These are phyloP conservation scores for Nannobrachium achirus DNA, from an alignment of 2,113 vertebrate genomes.

Conservation along the genomic window DNA sequence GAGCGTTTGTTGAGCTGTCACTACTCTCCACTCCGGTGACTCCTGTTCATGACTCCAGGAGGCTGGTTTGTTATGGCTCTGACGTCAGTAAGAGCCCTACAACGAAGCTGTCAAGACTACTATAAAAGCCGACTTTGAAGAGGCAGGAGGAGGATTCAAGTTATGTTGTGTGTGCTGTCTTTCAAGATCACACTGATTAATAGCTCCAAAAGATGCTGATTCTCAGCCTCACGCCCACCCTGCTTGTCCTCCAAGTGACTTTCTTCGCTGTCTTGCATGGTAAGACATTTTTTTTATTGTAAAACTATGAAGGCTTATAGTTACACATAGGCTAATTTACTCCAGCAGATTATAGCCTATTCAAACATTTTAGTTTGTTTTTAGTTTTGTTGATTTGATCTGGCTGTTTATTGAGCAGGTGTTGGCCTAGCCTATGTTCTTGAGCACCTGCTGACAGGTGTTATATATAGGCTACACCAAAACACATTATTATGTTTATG, in stretches of 20 bases:
- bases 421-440: too few species aligned
- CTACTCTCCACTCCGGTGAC: constrained; percentile 51
- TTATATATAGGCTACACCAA: too few species aligned
- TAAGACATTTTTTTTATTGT: constrained; percentile 50
- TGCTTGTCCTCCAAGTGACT: constrained; percentile 44
- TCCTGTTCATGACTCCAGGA: constrained; percentile 28
- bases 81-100: constrained; percentile 72
- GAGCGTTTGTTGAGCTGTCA: constrained; percentile 38
- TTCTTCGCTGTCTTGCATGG: constrained; percentile 48
- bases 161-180: constrained; percentile 20
- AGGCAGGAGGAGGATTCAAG: not conserved
- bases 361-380: too few species aligned
- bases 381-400: too few species aligned
- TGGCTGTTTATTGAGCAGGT: too few species aligned
- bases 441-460: too few species aligned
- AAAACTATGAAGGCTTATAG: too few species aligned
- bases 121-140: constrained; percentile 72
- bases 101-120: constrained; percentile 51
- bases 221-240: constrained; percentile 21
- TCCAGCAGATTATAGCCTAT: too few species aligned
- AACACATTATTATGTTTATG: too few species aligned
- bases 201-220: constrained; percentile 51
- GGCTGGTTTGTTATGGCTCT: constrained; percentile 65
- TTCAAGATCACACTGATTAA: constrained; percentile 14
- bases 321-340: too few species aligned